A percentile compares a stretch with the other conserved stretches of the same genome.
Conservation (phyloP, 2,797 vertebrate species). For the Hapalemur alaotrensis region DNA sequence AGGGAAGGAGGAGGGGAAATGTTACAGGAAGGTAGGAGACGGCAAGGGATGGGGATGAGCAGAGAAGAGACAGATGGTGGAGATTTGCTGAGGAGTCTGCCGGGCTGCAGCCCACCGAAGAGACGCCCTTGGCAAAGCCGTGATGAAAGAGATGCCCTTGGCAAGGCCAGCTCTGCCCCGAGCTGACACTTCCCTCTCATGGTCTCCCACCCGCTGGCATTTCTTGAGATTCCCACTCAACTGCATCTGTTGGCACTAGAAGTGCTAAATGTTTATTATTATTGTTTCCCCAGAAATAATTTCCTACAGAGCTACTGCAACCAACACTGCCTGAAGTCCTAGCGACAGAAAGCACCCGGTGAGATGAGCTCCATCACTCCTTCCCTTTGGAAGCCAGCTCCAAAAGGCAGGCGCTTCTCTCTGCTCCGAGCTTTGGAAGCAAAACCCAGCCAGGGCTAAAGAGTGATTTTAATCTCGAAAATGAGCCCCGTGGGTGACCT, state of each 20-base stretch:
- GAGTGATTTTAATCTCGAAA: no score
- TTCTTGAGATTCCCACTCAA: background rate
- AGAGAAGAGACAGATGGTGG: background rate
- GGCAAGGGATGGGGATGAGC: rapidly evolving
- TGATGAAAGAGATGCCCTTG: no score
- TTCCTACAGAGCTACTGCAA: background rate
- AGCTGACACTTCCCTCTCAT: rapidly evolving
- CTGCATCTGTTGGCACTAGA: background rate
- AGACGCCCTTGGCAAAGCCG: no score
- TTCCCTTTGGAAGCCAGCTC: rapidly evolving
- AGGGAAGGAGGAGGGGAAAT: no score
- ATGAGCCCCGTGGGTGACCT: no score
- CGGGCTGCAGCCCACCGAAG: background rate
- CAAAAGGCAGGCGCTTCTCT: rapidly evolving
- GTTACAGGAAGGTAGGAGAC: background rate
- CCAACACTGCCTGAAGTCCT: background rate
- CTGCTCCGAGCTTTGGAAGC: no score
- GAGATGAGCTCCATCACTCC: background rate
- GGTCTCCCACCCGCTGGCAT: no score
- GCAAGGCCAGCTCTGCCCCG: rapidly evolving
- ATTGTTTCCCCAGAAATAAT: background rate
- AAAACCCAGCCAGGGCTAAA: no score
- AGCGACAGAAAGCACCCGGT: rapidly evolving
- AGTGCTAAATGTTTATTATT: background rate
- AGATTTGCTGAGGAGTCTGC: no score